Evolutionary conservation across 1,140 invertebrate species (phyloP), one percentile per base, ranked within the genome.

Genomic region (Lordiphosa collinella): DNA sequence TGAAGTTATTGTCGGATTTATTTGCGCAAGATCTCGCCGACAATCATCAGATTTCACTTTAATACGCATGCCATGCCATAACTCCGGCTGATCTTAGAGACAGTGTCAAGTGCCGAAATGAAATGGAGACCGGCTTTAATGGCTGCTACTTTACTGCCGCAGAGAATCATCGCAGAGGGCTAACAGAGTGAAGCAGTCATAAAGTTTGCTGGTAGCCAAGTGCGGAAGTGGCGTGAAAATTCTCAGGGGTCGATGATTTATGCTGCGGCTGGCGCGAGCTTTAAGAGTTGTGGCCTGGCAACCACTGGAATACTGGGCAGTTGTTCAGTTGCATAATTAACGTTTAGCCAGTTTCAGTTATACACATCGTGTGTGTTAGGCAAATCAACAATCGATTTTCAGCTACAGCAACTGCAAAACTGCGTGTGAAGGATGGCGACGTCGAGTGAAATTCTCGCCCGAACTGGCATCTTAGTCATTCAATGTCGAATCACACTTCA

Each of bases 191-290:
- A 48, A 25, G 41, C 36, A 22, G 49, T 47, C 35, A 44, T 5
- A 14, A 46, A 9, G 9, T 16, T 22, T 31, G 7, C 7, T 11
- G 35, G 13, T 29, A 13, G 16, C 25, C 18, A n/a, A 12, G 36
- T 46, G 38, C 67, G 62, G 62, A 70, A 66, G 48, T 57, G 25
- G 5, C 43, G 67, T 61, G 62, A 70, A 70, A 70, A 56, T 69
- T 69, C 66, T 69, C 66, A 47, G 11, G 25, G 32, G 43, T 13
- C 41, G 18, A 11, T 41, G 56, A 59, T 52, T 50, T 59, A 59
- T 59, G 49, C 40, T 14, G 25, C 29, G 31, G 40, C 35, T n/a
- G 2, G 14, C 6, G 9, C 8, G 25, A 35, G 35, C 31, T 31
- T 12, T 2, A 22, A 50, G 46, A 41, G 31, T 7, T 25, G 5